Evolutionary conservation across 2,797 vertebrate genomes (phyloP), one percentile per base, ranked within the genome.

Genomic region (Acanthurus tractus): DNA sequence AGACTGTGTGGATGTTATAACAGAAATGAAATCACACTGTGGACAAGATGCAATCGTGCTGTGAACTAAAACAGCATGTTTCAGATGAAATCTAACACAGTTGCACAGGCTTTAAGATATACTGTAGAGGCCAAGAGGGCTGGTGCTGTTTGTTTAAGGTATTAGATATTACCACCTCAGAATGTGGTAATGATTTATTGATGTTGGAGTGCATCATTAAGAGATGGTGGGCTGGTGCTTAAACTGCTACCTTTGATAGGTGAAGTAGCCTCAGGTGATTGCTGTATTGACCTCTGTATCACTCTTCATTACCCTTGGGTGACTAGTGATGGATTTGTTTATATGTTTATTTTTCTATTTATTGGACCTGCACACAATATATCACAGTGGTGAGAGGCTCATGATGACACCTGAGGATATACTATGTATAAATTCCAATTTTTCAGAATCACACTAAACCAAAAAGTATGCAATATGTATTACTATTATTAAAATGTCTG

Each of bases 131-230:
- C 63, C 55, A 54, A 36, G 56, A 77, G 48, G 25, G 54, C 55
- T 40, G 65, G 6, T 57, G 29, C 63, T 57, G 52, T 81, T 62
- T 73, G 50, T 64, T 79, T 22, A 57, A 73, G 42, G 40, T 63
- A 63, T 74, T 82, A 6, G 49, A 54, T 63, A 74, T 69, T 44
- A 77, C 7, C 42, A 17, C 6, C 63, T 70, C 44, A 63, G 64
- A 61, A 54, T 70, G 38, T 34, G 63, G 48, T 44, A 8, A 65
- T 70, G 70, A 81, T 75, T 67, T 70, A 70, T 76, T 70, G 67
- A 73, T 53, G 48, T 11, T 81, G 52, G 67, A 42, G 52, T 72
- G 59, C 59, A 45, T 78, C 55, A 48, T 69, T 80, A 66, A 64
- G 50, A 56, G 55, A 70, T 40, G 64, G 58, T 48, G 52, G 69